Evolutionary conservation across 2,797 vertebrate species (phyloP).

Genomic region (Rhinogobio ventralis): DNA sequence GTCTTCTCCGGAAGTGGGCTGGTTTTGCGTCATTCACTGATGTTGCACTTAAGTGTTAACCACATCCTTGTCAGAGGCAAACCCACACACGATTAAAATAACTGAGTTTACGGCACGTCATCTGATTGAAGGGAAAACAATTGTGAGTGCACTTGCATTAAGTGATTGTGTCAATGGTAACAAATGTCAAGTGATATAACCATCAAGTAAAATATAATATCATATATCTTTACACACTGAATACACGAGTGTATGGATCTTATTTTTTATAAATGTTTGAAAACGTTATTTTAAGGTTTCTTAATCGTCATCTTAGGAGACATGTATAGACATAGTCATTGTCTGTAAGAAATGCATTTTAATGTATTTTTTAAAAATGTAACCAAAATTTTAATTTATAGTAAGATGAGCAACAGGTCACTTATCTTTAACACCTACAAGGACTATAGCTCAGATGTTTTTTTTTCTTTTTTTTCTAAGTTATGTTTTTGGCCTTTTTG

Average conservation of each 20-base stretch:
- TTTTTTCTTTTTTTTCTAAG: no score
- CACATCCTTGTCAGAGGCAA: slow-evolving; percentile 54
- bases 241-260: background rate
- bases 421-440: background rate
- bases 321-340: background rate
- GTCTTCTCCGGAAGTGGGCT: slow-evolving; percentile 39
- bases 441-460: background rate
- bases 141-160: background rate
- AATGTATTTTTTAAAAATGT: background rate
- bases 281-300: no score
- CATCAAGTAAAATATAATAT: background rate
- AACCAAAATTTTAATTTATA: background rate
- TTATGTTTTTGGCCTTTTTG: no score
- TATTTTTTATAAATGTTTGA: background rate
- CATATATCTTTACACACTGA: background rate
- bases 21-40: slow-evolving; percentile 28
- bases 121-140: background rate
- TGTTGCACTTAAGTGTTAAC: slow-evolving; percentile 35
- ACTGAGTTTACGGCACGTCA: background rate
- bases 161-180: background rate
- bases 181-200: background rate
- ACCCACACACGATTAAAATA: slow-evolving; percentile 4
- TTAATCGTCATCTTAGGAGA: background rate
- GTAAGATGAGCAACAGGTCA: background rate
- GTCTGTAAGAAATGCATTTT: background rate